Evolutionary conservation across 2,888 invertebrate species (phyloP).

Genomic region (Junonia oenone): DNA sequence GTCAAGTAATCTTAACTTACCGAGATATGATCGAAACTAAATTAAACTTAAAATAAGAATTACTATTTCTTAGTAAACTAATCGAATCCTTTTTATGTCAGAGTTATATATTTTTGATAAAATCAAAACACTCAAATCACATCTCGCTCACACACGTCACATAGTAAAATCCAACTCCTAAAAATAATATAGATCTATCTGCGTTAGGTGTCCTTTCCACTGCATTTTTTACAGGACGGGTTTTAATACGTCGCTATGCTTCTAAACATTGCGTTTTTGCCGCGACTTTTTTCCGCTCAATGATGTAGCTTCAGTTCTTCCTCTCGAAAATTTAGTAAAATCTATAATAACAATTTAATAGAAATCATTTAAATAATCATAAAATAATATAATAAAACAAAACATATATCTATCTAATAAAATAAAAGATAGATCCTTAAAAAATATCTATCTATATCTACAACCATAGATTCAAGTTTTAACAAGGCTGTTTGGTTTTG

Average conservation of each 20-base stretch:
- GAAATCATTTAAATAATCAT: too few relatives aligned
- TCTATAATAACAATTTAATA: neutral
- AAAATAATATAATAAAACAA: too few relatives aligned
- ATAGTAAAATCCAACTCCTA: conserved; percentile 24
- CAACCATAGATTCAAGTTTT: too few relatives aligned
- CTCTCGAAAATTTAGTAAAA: too few relatives aligned
- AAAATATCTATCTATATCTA: too few relatives aligned
- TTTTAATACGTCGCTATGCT: neutral
- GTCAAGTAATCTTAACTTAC: conserved; percentile 9
- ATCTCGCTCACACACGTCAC: conserved; percentile 49
- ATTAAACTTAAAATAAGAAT: conserved; percentile 23
- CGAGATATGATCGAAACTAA: conserved; percentile 17
- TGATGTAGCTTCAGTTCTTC: neutral
- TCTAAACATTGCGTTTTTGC: neutral
- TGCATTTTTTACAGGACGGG: neutral
- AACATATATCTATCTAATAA: too few relatives aligned
- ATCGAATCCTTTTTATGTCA: conserved; percentile 10
- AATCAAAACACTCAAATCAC: conserved; percentile 61
- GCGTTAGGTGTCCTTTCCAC: neutral
- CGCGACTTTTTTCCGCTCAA: neutral
- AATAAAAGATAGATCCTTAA: too few relatives aligned
- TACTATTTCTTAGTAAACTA: conserved; percentile 24
- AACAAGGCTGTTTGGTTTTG: too few relatives aligned
- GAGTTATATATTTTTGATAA: conserved; percentile 33
- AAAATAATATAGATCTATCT: conserved; percentile 4